Evolutionary conservation across 2,888 invertebrate species (phyloP).

Genomic region (Limnephilus auricula): DNA sequence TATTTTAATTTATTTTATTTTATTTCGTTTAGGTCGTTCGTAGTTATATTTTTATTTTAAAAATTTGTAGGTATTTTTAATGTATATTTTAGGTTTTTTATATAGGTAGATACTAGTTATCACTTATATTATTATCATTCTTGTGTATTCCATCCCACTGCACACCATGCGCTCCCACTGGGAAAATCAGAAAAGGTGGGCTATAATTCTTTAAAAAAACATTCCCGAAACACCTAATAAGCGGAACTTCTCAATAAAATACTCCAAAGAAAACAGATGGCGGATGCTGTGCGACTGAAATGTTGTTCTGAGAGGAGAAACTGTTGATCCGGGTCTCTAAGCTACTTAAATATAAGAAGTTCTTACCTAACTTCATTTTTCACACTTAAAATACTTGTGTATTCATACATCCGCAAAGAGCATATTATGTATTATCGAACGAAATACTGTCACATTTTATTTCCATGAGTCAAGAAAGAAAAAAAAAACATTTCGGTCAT

Average conservation of each 20-base stretch:
- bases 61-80: too few species aligned
- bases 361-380: neutral
- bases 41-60: too few species aligned
- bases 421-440: too few species aligned
- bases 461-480: neutral
- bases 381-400: neutral
- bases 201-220: neutral
- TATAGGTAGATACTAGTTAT: neutral
- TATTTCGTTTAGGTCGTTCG: too few species aligned
- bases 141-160: neutral
- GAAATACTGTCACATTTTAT: neutral
- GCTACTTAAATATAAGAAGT: neutral
- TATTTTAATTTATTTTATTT: too few species aligned
- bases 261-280: neutral
- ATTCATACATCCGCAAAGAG: neutral
- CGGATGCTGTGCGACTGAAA: neutral
- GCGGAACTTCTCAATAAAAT: neutral
- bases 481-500: too few species aligned
- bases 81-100: neutral
- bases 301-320: neutral
- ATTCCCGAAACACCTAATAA: neutral
- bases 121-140: neutral
- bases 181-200: neutral
- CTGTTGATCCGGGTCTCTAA: neutral
- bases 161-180: neutral